Evolutionary conservation across 1,140 invertebrate genomes (phyloP), one percentile per base, ranked within the genome.

Genomic region (Monomorium pharaonis): DNA sequence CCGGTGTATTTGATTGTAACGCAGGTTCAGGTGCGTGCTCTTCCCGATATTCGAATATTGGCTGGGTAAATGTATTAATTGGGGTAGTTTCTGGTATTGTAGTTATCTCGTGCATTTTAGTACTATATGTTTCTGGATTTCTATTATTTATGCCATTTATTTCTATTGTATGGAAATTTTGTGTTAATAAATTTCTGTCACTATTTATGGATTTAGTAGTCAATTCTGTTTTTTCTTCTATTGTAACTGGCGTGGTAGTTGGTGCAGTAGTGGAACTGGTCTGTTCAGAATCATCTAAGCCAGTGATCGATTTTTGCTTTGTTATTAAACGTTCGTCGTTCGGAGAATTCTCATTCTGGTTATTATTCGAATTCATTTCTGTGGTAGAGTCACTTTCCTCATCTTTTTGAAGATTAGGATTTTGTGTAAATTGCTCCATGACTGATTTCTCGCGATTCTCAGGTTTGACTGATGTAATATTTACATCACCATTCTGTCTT

Each of bases 131-230:
- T 44, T 72, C 65, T 30, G 37, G 1, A 12, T 72, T 70, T 12
- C 10, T 72, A 63, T 65, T 78, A 44, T 4, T 47, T 24, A 83
- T 0, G 14, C 49, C 67, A 47, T 83, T 83, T 56, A 83, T 83
- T 58, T 83, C 78, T 60, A 83, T 83, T n/a, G 78, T 83, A 33
- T 83, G 78, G 54, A 18, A 44, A 83, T 83, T 1, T 44, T 5
- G 21, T 44, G 37, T 27, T 4, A 2, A 24, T 24, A 37, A 58
- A 74, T 74, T 4, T 5, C 4, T 74, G 14, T 83, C 51, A 24
- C 42, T 44, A 33, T 18, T 16, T 2, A 21, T 47, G 12, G 24
- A 47, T 33, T 14, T 47, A 16, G n/a, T 74, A 60, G 14, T 47
- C 9, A 5, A 72, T 72, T 83, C 78, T 47, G 42, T 83, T 47